Evolutionary conservation across 2,797 vertebrate genomes (phyloP), one percentile per base, ranked within the genome.

Genomic region (Mastacembelus armatus): DNA sequence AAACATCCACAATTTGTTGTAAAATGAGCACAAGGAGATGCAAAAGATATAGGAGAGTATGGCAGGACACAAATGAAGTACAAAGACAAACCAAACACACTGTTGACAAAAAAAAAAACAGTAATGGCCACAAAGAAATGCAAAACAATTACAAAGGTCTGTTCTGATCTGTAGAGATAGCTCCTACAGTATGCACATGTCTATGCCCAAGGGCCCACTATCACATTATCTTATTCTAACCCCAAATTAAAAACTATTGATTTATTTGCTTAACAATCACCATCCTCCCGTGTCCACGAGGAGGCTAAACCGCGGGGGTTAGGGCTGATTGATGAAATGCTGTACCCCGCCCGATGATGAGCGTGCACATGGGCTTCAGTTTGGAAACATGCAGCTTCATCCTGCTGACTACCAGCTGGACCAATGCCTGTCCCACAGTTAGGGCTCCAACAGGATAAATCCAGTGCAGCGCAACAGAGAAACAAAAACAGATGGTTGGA

Each of bases 341-440:
- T 16, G 43, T 38, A 40, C 24, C 62, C 77, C 73, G 29, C 50
- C 80, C 77, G 64, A 59, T 55, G 63, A 74, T 19, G 65, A 70
- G 66, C 40, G 49, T 24, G 50, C 70, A 64, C 66, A 62, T 51
- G 65, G 75, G 45, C 58, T 56, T 74, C 50, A 52, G 72, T 82
- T 71, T 80, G 75, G 78, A 86, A 81, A 67, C 3, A 0, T 42
- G 58, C 66, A 35, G 58, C 44, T 52, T 36, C 83, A 54, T 71
- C 86, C 83, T 8, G 81, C 84, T 84, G 89, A 63, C 85, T 63
- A 80, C 81, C 90, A 91, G 88, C 89, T 89, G 91, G 83, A 70
- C 74, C 73, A 2, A 72, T 74, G 83, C 78, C 86, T 90, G 89
- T 73, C 69, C 71, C 63, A 36, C 80, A 43, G 81, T 66, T 16